Base-by-base conservation (phyloP, 2,113 vertebrate species). In the Pseudopipra pipra region DNA sequence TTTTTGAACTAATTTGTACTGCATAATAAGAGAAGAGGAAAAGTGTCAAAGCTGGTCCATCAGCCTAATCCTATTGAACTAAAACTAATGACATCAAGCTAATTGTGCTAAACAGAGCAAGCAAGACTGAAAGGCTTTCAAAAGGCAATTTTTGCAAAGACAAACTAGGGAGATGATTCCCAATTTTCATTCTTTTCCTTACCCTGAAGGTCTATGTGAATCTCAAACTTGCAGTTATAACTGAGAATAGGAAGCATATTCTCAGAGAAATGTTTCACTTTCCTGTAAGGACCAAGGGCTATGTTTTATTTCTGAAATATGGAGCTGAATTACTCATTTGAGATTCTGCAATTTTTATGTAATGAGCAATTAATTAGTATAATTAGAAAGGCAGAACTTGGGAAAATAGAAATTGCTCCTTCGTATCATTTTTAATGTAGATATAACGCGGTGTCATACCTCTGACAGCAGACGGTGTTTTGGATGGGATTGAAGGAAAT, bases 1-100 rank as follows among this genome's bases (percentile, higher is more conserved):
- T 63, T 61, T 71, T 81, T n/a, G 39, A 72, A 23, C 6, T 51
- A 75, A 51, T 15, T 14, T 49, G 4, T 11, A n/a, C 8, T 41
- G 20, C 0, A 0, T 41, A 21, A 51, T 21, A 59, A 63, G 4
- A 82, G 6, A 8, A 54, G 15, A 82, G 2, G 1, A 5, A 4
- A 63, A 73, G 43, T 33, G 18, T 58, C 31, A 65, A 22, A 65
- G 9, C 12, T 87, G 15, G 6, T 17, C 27, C 46, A 49, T 75
- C 27, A 72, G 6, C 9, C 8, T 47, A 72, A 65, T 41, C 12
- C 4, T 52, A 19, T 22, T 59, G 23, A 78, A 68, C 15, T 51
- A 13, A 63, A 51, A 76, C 7, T 55, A 68, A 35, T 59, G 63
- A 51, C 15, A 24, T 23, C 12, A 39, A 49, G 20, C 4, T 80